These are phyloP conservation scores for Champsocephalus gunnari DNA, from an alignment of 2,797 vertebrate genomes.

Conservation along the genomic window DNA sequence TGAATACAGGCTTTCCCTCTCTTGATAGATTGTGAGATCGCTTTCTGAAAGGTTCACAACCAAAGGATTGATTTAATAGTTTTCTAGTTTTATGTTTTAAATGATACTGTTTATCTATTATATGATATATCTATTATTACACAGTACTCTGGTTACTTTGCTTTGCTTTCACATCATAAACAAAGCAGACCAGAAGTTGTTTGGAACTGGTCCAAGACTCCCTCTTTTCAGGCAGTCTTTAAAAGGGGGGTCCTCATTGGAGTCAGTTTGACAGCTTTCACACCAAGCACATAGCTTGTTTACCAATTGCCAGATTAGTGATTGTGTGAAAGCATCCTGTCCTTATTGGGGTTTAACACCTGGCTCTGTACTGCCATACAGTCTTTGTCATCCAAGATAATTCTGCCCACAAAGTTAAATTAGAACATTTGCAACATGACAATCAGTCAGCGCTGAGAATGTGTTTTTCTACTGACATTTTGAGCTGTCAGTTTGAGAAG, in stretches of 20 bases:
- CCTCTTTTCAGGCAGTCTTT: accelerated
- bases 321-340: no score
- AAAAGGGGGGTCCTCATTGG: background rate
- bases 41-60: background rate
- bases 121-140: background rate
- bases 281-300: background rate
- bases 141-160: background rate
- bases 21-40: background rate
- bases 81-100: conserved; percentile 2
- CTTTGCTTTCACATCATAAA: background rate
- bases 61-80: no score
- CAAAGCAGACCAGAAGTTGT: background rate
- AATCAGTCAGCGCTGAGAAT: background rate
- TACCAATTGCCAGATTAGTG: no score
- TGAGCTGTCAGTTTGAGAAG: background rate
- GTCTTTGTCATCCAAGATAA: background rate
- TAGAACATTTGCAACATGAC: background rate
- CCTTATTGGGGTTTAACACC: no score
- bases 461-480: conserved; percentile 19
- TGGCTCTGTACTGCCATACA: background rate
- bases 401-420: background rate
- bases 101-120: background rate
- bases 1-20: background rate
- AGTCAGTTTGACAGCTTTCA: conserved; percentile 4
- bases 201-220: background rate